These are phyloP conservation scores for Cantharis flavilabris DNA, from an alignment of 2,888 invertebrate genomes.

Conservation along the genomic window DNA sequence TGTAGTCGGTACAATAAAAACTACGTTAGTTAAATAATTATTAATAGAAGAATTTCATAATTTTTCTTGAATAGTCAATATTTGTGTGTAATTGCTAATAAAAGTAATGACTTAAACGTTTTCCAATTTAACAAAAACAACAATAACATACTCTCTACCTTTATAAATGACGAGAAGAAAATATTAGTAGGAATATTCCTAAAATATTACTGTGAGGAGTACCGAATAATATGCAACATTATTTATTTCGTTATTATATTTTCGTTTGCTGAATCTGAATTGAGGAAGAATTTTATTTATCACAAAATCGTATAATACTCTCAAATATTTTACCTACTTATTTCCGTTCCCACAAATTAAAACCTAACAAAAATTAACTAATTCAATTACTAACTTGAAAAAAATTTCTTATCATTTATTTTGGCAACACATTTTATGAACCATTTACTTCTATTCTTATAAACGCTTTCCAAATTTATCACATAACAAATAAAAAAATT, in stretches of 20 bases:
- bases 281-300: background rate
- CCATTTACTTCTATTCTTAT: background rate
- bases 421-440: background rate
- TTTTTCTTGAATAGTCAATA: conserved; percentile 4
- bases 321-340: background rate
- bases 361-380: background rate
- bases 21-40: conserved; percentile 22
- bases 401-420: background rate
- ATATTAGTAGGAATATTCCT: background rate
- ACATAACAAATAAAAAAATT: background rate
- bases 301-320: background rate
- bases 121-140: background rate
- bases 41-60: conserved; percentile 25
- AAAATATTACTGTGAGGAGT: background rate
- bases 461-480: background rate
- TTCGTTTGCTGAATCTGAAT: background rate
- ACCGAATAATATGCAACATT: background rate
- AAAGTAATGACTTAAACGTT: conserved; percentile 19
- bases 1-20: conserved; percentile 25
- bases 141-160: background rate
- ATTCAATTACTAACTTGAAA: background rate
- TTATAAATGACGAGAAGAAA: background rate
- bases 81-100: conserved; percentile 21
- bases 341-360: background rate
- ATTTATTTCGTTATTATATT: background rate